Percentiles rank a stretch among this genome's conserved stretches.
These are phyloP conservation scores for Trichonephila inaurata DNA, from an alignment of 1,140 invertebrate genomes.

Conservation along the genomic window DNA sequence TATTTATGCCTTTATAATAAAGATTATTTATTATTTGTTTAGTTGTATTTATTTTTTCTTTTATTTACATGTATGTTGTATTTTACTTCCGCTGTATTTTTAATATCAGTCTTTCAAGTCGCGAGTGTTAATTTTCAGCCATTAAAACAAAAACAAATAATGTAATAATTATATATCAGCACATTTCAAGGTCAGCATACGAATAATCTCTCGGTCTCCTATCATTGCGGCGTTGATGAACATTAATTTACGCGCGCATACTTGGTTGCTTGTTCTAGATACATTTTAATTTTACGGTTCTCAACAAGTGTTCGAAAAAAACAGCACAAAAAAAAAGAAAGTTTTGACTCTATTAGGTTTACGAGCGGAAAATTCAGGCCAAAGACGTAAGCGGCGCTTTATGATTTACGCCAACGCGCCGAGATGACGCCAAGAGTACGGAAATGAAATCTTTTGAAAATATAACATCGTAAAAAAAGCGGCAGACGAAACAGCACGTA, in stretches of 20 bases:
- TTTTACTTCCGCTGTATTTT: neutral
- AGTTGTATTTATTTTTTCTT: too few relatives aligned
- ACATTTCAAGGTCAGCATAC: neutral
- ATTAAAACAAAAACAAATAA: neutral
- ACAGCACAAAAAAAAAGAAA: neutral
- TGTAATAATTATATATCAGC: neutral
- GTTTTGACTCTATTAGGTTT: neutral
- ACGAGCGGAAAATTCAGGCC: neutral
- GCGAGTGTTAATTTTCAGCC: neutral
- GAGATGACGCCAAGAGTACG: neutral
- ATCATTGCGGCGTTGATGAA: neutral
- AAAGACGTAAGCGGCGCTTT: neutral
- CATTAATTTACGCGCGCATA: neutral
- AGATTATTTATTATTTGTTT: too few relatives aligned
- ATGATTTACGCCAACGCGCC: constrained; percentile 28
- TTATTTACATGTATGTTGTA: too few relatives aligned
- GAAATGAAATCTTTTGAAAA: neutral
- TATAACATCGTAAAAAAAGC: neutral
- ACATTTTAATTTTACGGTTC: neutral
- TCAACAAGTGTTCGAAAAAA: neutral
- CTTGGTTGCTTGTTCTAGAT: neutral
- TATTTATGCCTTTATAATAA: too few relatives aligned
- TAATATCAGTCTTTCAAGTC: neutral
- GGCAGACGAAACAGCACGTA: neutral
- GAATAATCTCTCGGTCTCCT: neutral